Percentiles rank a stretch among this genome's conserved stretches.
Evolutionary conservation across 2,888 invertebrate genomes (phyloP).

Genomic region (Chloroclysta siterata): DNA sequence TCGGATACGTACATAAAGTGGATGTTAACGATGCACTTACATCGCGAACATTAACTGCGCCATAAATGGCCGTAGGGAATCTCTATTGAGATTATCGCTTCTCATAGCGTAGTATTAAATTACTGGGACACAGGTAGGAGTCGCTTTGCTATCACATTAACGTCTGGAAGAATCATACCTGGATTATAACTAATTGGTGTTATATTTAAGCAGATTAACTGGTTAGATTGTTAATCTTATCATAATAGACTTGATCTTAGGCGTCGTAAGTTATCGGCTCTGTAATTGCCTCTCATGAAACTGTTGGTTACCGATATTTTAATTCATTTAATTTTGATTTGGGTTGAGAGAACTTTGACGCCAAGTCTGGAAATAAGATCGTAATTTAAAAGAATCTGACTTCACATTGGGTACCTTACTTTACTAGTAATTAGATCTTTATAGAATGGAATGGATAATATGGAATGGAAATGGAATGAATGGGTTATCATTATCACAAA

Average conservation of each 20-base stretch:
- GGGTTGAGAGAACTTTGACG: not conserved
- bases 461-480: too few species aligned
- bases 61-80: slow-evolving; percentile 66
- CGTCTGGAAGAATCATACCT: slow-evolving; percentile 56
- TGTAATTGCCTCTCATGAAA: slow-evolving; percentile 40
- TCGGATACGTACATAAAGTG: slow-evolving; percentile 51
- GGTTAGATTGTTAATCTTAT: slow-evolving; percentile 48
- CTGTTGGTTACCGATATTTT: slow-evolving; percentile 34
- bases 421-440: too few species aligned
- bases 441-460: too few species aligned
- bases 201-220: slow-evolving; percentile 63
- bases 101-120: slow-evolving; percentile 65
- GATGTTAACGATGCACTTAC: slow-evolving; percentile 67
- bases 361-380: not conserved
- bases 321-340: slow-evolving; percentile 31
- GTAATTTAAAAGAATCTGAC: too few species aligned
- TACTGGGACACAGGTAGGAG: slow-evolving; percentile 52
- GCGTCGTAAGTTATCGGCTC: slow-evolving; percentile 33
- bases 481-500: too few species aligned
- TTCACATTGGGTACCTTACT: too few species aligned
- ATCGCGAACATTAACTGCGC: slow-evolving; percentile 62
- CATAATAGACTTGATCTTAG: slow-evolving; percentile 36
- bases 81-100: slow-evolving; percentile 68
- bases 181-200: slow-evolving; percentile 66
- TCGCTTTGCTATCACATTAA: slow-evolving; percentile 69